Conservation (phyloP, 1,140 invertebrate genomes). For the Leptinotarsa undecemlineata region DNA sequence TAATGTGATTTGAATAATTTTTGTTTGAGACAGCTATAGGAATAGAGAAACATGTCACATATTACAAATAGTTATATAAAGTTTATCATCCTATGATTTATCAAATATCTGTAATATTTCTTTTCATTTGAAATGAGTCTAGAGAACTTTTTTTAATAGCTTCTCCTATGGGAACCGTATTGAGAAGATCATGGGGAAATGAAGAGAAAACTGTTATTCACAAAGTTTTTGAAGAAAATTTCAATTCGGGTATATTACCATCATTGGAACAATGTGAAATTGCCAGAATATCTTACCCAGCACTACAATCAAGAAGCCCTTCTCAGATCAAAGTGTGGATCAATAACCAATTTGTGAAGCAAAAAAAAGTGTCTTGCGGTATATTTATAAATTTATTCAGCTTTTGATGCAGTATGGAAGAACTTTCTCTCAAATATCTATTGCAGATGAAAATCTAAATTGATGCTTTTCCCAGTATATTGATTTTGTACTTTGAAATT, state of each 20-base stretch:
- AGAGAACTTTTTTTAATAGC: not conserved
- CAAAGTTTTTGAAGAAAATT: not conserved
- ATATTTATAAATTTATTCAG: not conserved
- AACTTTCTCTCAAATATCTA: not conserved
- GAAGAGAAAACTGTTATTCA: not conserved
- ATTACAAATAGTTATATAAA: not conserved
- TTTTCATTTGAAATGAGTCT: not conserved
- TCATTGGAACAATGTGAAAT: not conserved
- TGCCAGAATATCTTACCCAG: not conserved
- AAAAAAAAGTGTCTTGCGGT: not conserved
- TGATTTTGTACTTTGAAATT: too few species aligned
- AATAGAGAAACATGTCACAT: too few species aligned
- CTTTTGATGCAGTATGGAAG: not conserved
- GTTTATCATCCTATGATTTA: not conserved
- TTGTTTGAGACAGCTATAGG: too few species aligned
- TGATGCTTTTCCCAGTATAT: not conserved
- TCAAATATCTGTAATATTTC: not conserved
- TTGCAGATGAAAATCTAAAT: not conserved
- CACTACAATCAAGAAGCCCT: not conserved
- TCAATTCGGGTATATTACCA: not conserved
- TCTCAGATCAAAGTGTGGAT: not conserved
- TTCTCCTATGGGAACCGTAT: conserved; percentile 8
- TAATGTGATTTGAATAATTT: too few species aligned
- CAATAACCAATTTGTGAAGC: not conserved
- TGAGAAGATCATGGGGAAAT: not conserved